Evolutionary conservation across 2,888 invertebrate genomes (phyloP).

Genomic region (Agrochola lychnidis): DNA sequence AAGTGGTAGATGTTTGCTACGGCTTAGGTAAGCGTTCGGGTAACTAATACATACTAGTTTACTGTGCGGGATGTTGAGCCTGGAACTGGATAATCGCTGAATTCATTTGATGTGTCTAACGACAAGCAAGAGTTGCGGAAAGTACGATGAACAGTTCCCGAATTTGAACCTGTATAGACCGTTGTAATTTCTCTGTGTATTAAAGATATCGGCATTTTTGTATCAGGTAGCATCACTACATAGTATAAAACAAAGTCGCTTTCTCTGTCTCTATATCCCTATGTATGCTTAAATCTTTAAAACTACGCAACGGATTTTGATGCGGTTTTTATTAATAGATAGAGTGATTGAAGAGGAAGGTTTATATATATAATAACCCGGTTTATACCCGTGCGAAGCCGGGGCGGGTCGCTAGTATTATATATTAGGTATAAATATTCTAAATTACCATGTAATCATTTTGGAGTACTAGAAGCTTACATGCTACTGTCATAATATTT

Average conservation of each 20-base stretch:
- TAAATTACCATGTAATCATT: conserved; percentile 9
- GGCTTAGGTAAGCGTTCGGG: conserved; percentile 24
- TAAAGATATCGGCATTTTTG: neutral
- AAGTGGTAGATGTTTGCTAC: conserved; percentile 28
- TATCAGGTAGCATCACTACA: neutral
- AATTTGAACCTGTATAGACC: neutral
- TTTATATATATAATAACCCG: no score
- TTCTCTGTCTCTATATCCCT: no score
- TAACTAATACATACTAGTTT: conserved; percentile 28
- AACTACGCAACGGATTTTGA: no score
- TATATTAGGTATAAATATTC: neutral
- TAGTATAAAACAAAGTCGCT: no score
- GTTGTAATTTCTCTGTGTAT: neutral
- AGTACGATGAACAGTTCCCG: neutral
- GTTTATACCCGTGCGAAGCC: no score
- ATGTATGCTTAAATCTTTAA: no score
- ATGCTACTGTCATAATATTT: conserved; percentile 17
- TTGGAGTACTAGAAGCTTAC: conserved; percentile 21
- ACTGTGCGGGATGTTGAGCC: conserved; percentile 14
- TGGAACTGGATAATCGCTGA: neutral
- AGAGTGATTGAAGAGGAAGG: no score
- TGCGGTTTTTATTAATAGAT: no score
- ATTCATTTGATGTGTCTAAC: conserved; percentile 13
- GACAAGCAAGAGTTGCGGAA: neutral
- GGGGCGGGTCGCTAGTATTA: no score